These are phyloP conservation scores for Drosophila tani DNA, from an alignment of 1,140 invertebrate genomes.

Conservation along the genomic window DNA sequence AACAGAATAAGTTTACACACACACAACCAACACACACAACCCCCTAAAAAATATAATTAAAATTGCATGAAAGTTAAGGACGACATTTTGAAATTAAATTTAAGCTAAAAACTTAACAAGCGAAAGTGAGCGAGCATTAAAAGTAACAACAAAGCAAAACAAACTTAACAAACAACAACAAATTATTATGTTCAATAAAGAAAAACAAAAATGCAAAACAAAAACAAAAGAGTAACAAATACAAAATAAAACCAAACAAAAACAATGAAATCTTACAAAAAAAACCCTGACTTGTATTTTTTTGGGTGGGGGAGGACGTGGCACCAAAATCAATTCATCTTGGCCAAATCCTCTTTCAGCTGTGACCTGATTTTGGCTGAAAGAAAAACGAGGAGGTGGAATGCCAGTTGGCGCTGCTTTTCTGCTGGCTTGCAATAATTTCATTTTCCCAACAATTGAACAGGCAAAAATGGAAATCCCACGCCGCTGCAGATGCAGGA, in stretches of 20 bases:
- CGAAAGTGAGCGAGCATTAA: conserved; percentile 79
- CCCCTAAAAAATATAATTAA: conserved; percentile 27
- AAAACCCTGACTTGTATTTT: neutral
- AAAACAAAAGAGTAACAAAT: conserved; percentile 67
- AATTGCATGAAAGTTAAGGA: conserved; percentile 42
- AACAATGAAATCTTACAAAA: conserved; percentile 76
- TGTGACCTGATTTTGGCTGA: conserved; percentile 39
- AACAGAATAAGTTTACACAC: conserved; percentile 59
- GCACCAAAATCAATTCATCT: conserved; percentile 41
- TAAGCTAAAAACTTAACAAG: conserved; percentile 71
- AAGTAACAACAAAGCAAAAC: conserved; percentile 64
- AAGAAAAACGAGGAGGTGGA: neutral
- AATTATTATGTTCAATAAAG: conserved; percentile 83
- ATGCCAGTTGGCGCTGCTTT: conserved; percentile 24
- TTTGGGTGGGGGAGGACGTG: neutral
- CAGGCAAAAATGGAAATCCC: conserved; percentile 40
- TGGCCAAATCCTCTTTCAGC: conserved; percentile 37
- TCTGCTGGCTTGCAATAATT: conserved; percentile 68
- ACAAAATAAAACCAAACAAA: conserved; percentile 77
- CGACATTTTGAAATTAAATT: conserved; percentile 73
- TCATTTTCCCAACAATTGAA: conserved; percentile 73
- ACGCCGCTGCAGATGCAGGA: neutral
- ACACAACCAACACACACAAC: conserved; percentile 11
- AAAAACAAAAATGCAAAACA: conserved; percentile 58
- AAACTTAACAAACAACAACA: conserved; percentile 54